Evolutionary conservation across 1,140 invertebrate species (phyloP), one percentile per base, ranked within the genome.

Genomic region (Drosophila yakuba): DNA sequence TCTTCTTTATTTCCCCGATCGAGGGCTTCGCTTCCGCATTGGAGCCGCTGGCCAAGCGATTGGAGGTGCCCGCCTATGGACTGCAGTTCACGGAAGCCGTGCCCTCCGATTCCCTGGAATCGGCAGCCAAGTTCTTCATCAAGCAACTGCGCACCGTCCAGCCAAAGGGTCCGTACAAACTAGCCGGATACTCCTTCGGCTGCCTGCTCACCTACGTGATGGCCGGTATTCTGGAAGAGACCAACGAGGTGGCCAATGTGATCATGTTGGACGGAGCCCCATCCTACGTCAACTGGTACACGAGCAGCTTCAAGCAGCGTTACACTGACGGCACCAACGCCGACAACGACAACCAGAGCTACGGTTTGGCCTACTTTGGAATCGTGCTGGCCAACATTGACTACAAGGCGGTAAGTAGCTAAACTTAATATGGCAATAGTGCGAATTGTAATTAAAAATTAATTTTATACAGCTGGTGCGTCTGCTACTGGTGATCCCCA

Each of bases 161-260:
- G 92, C 94, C 95, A 0, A 93, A 94, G 61, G 97, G 97, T 60
- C 97, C 98, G 0, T 98, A 98, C 93, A 95, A 95, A 20, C 92
- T 99, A 41, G 94, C 96, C 38, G 98, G 98, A 3, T 99, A 99
- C 92, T 99, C 98, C 0, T 99, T 97, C 93, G 98, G 98, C 48
- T 96, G 97, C 8, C 95, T 96, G 62, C 95, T 99, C 10, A 98
- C 97, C 4, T 97, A 98, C 90, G 98, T 99, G 93, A 99, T 99
- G 95, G 96, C 96, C 3, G 78, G 96, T 10, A 95, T 97, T 82
- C 92, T 99, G 28, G 97, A 99, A 91, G 93, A 93, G 62, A 92
- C 74, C 50, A 94, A 95, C 10, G 94, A 96, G 80, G 92, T 93
- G 28, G 93, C 94, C 0, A 93, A 94, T n/a, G 92, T 97, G n/a